These are phyloP conservation scores for Eulemur mongoz DNA, from an alignment of 2,797 vertebrate genomes.

Conservation along the genomic window DNA sequence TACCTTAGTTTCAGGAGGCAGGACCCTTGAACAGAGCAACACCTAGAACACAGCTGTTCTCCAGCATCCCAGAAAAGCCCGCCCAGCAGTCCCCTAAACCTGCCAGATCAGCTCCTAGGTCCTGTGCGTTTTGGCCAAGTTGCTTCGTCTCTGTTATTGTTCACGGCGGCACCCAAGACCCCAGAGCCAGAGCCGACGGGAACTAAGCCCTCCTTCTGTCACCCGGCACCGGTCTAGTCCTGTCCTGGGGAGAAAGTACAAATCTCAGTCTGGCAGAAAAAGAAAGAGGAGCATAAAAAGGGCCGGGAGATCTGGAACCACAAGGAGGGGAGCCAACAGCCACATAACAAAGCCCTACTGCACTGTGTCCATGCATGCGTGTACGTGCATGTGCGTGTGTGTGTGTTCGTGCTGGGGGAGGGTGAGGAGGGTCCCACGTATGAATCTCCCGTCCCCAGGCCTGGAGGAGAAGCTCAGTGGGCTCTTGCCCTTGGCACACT, in stretches of 20 bases:
- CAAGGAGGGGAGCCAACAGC: not conserved
- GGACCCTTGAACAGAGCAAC: not conserved
- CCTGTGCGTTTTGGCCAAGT: rapidly evolving
- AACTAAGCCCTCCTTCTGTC: not conserved
- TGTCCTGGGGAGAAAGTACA: not conserved
- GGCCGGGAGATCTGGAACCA: not conserved
- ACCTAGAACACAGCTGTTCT: rapidly evolving
- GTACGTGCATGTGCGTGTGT: not conserved
- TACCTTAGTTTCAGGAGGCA: not conserved
- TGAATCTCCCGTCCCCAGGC: not conserved
- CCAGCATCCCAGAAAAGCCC: not conserved
- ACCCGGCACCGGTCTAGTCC: not conserved
- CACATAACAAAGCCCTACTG: not conserved
- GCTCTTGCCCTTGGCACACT: not conserved
- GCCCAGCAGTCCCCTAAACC: not conserved
- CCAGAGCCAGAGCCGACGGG: not conserved
- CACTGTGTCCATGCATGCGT: too few relatives aligned
- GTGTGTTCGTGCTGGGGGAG: too few relatives aligned
- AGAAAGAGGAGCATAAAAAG: not conserved
- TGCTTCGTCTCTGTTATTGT: not conserved
- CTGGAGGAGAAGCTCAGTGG: not conserved
- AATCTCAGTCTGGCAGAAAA: not conserved
- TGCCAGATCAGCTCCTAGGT: not conserved
- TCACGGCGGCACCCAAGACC: not conserved
- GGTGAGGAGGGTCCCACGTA: rapidly evolving